A percentile compares a stretch with the other conserved stretches of the same genome.
phyloP scores from a whole-genome alignment of 2,113 vertebrate species.

The Cochlearius cochlearius region DNA sequence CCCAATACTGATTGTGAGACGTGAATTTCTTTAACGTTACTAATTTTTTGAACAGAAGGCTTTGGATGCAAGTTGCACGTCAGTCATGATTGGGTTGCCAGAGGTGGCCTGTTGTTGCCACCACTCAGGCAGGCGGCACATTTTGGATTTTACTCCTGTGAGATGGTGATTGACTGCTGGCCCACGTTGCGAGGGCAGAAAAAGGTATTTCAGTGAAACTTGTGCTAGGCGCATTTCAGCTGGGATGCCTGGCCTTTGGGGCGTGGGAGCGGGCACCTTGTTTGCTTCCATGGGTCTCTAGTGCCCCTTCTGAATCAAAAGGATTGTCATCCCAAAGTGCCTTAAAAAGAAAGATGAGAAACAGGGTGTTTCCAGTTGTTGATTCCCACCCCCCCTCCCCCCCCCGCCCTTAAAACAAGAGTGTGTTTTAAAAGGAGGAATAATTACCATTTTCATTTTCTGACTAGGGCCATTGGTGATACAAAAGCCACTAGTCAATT shows the following conservation, averaged over 20 bases:
- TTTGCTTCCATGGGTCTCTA: background rate
- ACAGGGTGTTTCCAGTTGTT: background rate
- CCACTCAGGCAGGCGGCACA: rapidly evolving
- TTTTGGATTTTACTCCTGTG: background rate
- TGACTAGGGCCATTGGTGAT: background rate
- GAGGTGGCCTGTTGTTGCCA: background rate
- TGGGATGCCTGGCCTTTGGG: background rate
- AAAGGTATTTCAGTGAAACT: background rate
- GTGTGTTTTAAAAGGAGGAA: background rate
- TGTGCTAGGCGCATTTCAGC: rapidly evolving
- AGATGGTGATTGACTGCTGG: background rate
- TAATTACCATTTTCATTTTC: background rate
- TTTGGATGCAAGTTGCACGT: background rate
- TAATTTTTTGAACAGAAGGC: background rate
- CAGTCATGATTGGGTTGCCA: background rate
- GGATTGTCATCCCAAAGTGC: background rate
- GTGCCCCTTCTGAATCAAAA: background rate
- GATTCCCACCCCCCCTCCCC: too few relatives aligned
- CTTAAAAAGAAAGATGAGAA: background rate
- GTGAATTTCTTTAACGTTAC: background rate
- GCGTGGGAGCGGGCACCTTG: background rate
- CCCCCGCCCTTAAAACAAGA: rapidly evolving
- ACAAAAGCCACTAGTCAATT: background rate
- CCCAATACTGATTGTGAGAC: background rate
- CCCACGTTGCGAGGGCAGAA: rapidly evolving